phyloP scores from a whole-genome alignment of 2,113 vertebrate species.

The Sitta europaea region DNA sequence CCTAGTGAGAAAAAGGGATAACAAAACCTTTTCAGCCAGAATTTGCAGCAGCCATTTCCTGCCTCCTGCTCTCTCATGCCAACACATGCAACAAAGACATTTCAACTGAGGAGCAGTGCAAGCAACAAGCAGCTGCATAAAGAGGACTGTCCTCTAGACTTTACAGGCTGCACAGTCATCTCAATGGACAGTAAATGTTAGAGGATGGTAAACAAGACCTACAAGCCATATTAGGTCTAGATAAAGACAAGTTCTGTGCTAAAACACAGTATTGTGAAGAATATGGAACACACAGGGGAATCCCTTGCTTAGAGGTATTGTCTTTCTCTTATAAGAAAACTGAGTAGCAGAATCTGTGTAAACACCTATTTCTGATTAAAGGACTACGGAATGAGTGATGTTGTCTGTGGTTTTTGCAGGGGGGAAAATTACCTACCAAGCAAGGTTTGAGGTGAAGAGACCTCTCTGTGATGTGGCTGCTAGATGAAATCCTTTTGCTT shows the following conservation, averaged over 20 bases:
- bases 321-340: background rate
- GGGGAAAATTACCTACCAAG: slow-evolving; percentile 7
- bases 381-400: background rate
- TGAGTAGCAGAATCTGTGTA: background rate
- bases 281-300: background rate
- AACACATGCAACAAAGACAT: background rate
- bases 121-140: background rate
- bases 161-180: background rate
- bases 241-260: background rate
- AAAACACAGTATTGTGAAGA: background rate
- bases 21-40: background rate
- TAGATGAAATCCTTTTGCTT: slow-evolving; percentile 10
- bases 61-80: background rate
- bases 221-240: background rate
- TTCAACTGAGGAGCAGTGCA: background rate
- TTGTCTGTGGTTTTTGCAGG: slow-evolving; percentile 33
- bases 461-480: slow-evolving; percentile 62
- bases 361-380: background rate
- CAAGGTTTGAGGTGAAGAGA: slow-evolving; percentile 47
- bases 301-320: background rate
- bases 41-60: background rate
- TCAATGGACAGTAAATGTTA: background rate
- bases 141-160: background rate
- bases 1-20: background rate
- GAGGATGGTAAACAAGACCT: background rate